These are phyloP conservation scores for Imbricaverruca yamaguchii DNA, from an alignment of 2,888 invertebrate genomes.

Conservation along the genomic window DNA sequence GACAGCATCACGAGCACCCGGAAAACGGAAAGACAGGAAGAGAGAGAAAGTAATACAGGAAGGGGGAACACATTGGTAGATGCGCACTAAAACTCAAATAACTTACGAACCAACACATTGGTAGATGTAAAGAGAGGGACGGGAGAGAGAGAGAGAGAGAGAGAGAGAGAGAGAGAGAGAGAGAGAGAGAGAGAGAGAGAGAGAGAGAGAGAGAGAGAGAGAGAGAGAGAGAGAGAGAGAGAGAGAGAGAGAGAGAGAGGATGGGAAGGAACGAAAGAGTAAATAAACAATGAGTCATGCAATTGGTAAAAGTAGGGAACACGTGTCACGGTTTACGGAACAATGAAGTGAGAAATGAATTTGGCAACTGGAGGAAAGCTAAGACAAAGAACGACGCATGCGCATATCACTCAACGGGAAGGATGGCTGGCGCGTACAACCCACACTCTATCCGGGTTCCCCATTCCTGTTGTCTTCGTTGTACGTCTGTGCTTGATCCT, in stretches of 20 bases:
- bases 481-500: too few relatives aligned
- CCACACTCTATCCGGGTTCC: too few relatives aligned
- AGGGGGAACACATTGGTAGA: background rate
- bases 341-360: background rate
- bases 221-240: slow-evolving; percentile 25
- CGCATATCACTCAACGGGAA: too few relatives aligned
- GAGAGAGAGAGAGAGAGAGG: slow-evolving; percentile 22
- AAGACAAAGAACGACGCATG: too few relatives aligned
- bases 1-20: too few relatives aligned
- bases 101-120: too few relatives aligned
- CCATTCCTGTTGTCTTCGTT: too few relatives aligned
- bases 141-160: slow-evolving; percentile 26
- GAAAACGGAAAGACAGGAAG: background rate
- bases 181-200: slow-evolving; percentile 17
- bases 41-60: background rate
- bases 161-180: background rate
- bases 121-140: background rate
- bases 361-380: too few relatives aligned
- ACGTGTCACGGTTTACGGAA: background rate
- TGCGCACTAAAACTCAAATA: too few relatives aligned
- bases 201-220: slow-evolving; percentile 22
- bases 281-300: background rate
- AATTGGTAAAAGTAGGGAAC: too few relatives aligned
- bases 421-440: too few relatives aligned
- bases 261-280: background rate